Evolutionary conservation across 2,888 invertebrate species (phyloP), one percentile per base, ranked within the genome.

Genomic region (Thymelicus lineola): DNA sequence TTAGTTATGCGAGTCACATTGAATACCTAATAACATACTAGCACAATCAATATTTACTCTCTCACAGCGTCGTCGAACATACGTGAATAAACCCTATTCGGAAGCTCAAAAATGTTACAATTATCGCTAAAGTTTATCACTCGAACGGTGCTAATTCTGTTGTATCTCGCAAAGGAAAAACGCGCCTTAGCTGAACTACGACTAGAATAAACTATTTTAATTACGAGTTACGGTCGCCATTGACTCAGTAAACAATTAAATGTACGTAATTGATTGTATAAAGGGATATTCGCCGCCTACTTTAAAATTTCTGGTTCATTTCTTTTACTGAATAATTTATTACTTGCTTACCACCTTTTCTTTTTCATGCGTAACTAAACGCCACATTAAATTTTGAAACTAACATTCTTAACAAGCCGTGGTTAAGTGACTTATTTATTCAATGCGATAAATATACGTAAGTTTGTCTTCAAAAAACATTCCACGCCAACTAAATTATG

Each of bases 161-260:
- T 79, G 80, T 83, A 83, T 77, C 81, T 71, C 66, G 80, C 79
- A 76, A 81, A 82, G 81, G 83, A 89, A 89, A 89, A 89, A 87
- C 83, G 85, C 79, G 81, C 79, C 79, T 82, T 81, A 80, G 84
- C 80, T 82, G 79, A 82, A 83, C 82, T 80, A 80, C 79, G 80
- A 82, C 83, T 83, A 83, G 80, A 83, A 87, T 86, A 83, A 87
- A 87, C 83, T 83, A 86, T 87, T 88, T 88, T 86, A 89, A 89
- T 89, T 87, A 84, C 86, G 71, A 85, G 82, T 82, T 83, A 84
- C 81, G 77, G 77, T 84, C 77, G 75, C 81, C 75, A 80, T 84
- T 82, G 82, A 82, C 79, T 83, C 75, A 50, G 78, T 78, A 80
- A 83, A 83, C 79, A 83, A 84, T 84, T 84, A 81, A 77, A 78